These are phyloP conservation scores for Brachionus rotundiformis DNA, from an alignment of 1,140 invertebrate genomes.

Conservation along the genomic window DNA sequence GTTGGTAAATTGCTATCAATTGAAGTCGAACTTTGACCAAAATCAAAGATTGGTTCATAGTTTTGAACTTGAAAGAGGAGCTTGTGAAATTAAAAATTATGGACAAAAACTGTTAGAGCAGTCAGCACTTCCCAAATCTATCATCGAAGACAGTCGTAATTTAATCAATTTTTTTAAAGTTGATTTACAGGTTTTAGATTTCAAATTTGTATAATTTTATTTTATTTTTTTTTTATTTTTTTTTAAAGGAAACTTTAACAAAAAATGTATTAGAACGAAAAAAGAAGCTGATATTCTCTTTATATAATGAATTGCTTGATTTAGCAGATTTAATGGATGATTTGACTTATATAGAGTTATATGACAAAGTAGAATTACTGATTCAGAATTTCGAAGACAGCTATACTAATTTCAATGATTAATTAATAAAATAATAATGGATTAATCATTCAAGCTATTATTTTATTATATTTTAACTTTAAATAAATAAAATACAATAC, in stretches of 20 bases:
- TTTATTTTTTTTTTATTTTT: not conserved
- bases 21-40: not conserved
- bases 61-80: conserved; percentile 9
- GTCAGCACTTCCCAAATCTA: not conserved
- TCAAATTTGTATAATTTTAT: not conserved
- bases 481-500: no score
- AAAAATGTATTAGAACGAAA: conserved; percentile 7
- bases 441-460: no score
- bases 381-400: not conserved
- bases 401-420: not conserved
- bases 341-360: not conserved
- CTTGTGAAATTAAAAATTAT: conserved; percentile 19
- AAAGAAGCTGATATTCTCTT: not conserved
- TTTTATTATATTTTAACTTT: no score
- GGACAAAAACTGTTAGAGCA: not conserved
- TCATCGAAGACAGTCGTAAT: not conserved
- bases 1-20: conserved; percentile 24
- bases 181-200: conserved; percentile 8
- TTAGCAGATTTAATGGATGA: not conserved
- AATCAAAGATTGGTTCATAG: not conserved
- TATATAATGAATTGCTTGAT: not conserved
- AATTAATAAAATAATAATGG: not conserved
- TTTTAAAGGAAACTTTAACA: not conserved
- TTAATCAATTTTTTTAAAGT: not conserved
- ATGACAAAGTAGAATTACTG: not conserved